These are phyloP conservation scores for Ramphastos sulfuratus DNA, from an alignment of 2,113 vertebrate species.

Conservation along the genomic window DNA sequence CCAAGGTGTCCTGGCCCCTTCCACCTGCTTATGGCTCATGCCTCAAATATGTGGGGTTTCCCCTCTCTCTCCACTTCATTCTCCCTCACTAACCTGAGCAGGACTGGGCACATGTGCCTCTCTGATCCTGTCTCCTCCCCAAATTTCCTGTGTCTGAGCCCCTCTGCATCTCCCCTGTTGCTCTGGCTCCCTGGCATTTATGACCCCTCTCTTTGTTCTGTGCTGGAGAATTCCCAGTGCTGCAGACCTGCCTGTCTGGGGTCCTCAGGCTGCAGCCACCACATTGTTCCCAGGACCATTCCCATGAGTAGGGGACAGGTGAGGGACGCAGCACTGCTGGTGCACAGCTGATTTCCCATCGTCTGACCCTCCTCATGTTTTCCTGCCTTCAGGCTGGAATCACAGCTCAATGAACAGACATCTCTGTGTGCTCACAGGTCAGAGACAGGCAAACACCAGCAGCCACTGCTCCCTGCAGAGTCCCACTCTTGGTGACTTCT, in stretches of 20 bases:
- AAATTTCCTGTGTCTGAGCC: slow-evolving; percentile 39
- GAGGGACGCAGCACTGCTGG: not conserved
- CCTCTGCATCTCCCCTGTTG: not conserved
- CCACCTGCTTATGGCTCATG: not conserved
- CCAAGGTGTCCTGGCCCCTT: not conserved
- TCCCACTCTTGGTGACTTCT: not conserved
- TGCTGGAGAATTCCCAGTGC: not conserved
- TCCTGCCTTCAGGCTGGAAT: not conserved
- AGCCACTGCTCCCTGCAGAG: not conserved
- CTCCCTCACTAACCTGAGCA: not conserved
- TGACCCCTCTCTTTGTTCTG: not conserved
- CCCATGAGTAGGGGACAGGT: not conserved
- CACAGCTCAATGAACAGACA: not conserved
- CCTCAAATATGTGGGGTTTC: not conserved
- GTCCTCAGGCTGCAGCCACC: not conserved
- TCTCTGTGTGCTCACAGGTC: not conserved
- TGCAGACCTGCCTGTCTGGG: not conserved
- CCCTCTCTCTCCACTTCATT: not conserved
- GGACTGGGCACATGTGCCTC: not conserved
- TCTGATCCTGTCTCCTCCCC: not conserved
- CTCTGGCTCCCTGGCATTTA: not conserved
- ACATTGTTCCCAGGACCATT: accelerated
- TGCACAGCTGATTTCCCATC: not conserved
- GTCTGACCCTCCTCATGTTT: not conserved
- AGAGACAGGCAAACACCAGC: not conserved